Evolutionary conservation across 2,797 vertebrate species (phyloP).

Genomic region (Anomalospiza imberbis): DNA sequence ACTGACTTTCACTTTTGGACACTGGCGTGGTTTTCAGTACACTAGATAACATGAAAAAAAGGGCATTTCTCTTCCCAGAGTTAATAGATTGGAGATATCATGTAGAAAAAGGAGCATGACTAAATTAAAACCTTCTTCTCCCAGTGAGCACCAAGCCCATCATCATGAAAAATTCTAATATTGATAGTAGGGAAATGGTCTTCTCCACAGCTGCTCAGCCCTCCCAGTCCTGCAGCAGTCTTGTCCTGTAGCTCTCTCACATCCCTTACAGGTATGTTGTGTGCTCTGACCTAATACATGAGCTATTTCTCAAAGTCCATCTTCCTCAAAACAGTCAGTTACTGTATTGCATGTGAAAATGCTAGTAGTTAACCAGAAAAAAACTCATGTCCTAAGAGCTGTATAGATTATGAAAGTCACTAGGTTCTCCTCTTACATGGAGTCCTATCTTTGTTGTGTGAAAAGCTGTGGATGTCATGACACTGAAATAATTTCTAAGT

Average conservation of each 20-base stretch:
- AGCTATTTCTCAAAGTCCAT: not conserved
- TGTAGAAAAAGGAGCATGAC: not conserved
- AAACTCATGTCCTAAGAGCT: not conserved
- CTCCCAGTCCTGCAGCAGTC: not conserved
- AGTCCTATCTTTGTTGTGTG: not conserved
- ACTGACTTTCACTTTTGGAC: too few relatives aligned
- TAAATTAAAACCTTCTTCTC: not conserved
- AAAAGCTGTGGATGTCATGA: not conserved
- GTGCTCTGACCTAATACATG: not conserved
- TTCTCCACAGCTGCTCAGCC: not conserved
- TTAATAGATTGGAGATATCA: not conserved
- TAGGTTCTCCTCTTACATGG: not conserved
- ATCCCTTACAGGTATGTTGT: not conserved
- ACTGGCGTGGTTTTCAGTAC: rapidly evolving
- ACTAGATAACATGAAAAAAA: not conserved
- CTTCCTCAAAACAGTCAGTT: not conserved
- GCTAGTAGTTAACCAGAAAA: not conserved
- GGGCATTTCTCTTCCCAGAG: not conserved
- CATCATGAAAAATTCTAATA: not conserved
- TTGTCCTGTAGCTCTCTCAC: not conserved
- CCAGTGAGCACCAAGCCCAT: not conserved
- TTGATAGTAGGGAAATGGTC: not conserved
- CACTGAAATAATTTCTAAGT: conserved; percentile 14
- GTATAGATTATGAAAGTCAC: not conserved
- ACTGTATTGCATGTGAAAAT: not conserved